These are phyloP conservation scores for Helobdella robusta DNA, from an alignment of 2,888 invertebrate genomes.

Conservation along the genomic window DNA sequence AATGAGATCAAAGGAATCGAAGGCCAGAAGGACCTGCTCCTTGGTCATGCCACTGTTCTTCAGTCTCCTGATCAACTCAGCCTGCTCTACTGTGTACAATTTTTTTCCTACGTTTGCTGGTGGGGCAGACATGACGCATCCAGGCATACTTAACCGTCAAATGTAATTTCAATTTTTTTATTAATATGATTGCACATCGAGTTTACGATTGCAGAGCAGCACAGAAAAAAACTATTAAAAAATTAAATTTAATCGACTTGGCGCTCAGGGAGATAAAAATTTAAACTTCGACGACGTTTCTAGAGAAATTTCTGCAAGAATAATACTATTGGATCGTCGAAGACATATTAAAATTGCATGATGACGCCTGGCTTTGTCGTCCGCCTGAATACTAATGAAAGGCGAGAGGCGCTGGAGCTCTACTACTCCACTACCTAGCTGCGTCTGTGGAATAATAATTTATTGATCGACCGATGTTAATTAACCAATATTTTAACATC, in stretches of 20 bases:
- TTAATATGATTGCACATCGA: too few species aligned
- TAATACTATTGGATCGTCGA: too few species aligned
- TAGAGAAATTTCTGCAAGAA: too few species aligned
- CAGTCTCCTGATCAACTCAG: slow-evolving; percentile 51
- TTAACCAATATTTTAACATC: slow-evolving; percentile 15
- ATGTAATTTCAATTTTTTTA: too few species aligned
- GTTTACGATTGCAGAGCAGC: too few species aligned
- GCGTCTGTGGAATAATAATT: slow-evolving; percentile 19
- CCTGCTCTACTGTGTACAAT: slow-evolving; percentile 52
- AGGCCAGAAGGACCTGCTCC: slow-evolving; percentile 47
- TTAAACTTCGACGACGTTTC: too few species aligned
- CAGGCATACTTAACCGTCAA: slow-evolving; percentile 17
- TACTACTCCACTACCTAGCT: too few species aligned
- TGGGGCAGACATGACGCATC: slow-evolving; percentile 19
- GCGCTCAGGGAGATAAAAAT: too few species aligned
- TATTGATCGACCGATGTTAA: slow-evolving; percentile 21
- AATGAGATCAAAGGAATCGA: slow-evolving; percentile 41
- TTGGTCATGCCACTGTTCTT: slow-evolving; percentile 51
- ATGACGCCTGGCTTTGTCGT: too few species aligned
- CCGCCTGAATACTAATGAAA: slow-evolving; percentile 14
- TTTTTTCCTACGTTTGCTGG: slow-evolving; percentile 12
- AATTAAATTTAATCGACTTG: too few species aligned
- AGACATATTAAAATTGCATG: too few species aligned
- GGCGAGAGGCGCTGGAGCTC: slow-evolving; percentile 5
- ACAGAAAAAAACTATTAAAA: too few species aligned